A percentile compares a stretch with the other conserved stretches of the same genome.
These are phyloP conservation scores for Amphiprion clarkii DNA, from an alignment of 2,797 vertebrate genomes.

Conservation along the genomic window DNA sequence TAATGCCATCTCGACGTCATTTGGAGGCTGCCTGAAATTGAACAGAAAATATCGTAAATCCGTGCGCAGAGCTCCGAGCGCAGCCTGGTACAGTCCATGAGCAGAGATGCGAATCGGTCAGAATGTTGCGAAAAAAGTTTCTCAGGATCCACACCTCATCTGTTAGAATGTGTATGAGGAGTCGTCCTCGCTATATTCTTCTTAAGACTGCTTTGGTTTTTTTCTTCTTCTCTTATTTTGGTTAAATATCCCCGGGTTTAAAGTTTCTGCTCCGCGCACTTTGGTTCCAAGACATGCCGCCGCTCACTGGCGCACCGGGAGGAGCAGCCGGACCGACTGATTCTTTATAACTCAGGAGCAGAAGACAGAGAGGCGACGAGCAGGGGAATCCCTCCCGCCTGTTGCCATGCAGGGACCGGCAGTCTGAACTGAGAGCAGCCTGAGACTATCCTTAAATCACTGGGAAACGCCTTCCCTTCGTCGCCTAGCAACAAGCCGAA, in stretches of 20 bases:
- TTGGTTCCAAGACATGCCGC: slow-evolving; percentile 68
- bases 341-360: slow-evolving; percentile 11
- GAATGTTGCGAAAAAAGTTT: slow-evolving; percentile 43
- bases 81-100: slow-evolving; percentile 46
- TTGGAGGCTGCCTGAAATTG: slow-evolving; percentile 91
- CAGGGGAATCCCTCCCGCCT: slow-evolving; percentile 80
- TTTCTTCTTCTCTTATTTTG: not conserved
- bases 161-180: slow-evolving; percentile 48
- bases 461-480: slow-evolving; percentile 81
- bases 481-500: slow-evolving; percentile 77
- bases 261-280: slow-evolving; percentile 64
- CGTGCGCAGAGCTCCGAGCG: slow-evolving; percentile 38
- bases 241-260: slow-evolving; percentile 36
- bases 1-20: slow-evolving; percentile 97
- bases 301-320: slow-evolving; percentile 45
- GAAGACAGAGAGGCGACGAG: slow-evolving; percentile 65
- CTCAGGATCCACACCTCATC: slow-evolving; percentile 81
- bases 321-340: slow-evolving; percentile 18
- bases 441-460: slow-evolving; percentile 86
- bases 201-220: slow-evolving; percentile 6
- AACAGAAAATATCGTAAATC: slow-evolving; percentile 67
- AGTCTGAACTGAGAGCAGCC: slow-evolving; percentile 78
- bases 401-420: slow-evolving; percentile 80
- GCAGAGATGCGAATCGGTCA: slow-evolving; percentile 15
- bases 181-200: slow-evolving; percentile 25